phyloP scores from a whole-genome alignment of 1,140 invertebrate genomes.

The Amphibalanus amphitrite region DNA sequence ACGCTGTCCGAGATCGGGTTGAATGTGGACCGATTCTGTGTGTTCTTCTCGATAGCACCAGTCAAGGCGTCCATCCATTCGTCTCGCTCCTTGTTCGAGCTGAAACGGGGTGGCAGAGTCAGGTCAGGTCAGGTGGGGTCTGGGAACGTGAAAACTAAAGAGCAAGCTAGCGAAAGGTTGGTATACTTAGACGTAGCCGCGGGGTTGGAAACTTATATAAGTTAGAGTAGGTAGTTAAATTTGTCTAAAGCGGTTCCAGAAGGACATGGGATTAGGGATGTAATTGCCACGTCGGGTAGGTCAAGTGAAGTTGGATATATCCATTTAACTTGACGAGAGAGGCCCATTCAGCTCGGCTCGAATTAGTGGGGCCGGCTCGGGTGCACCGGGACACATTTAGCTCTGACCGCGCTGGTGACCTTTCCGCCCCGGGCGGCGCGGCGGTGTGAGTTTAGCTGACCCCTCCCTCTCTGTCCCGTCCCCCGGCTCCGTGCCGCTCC shows the following conservation, averaged over 20 bases:
- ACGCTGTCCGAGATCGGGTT: constrained; percentile 18
- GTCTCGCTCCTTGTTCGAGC: constrained; percentile 38
- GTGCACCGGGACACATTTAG: too few species aligned
- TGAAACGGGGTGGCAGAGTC: constrained; percentile 19
- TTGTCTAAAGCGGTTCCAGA: background rate
- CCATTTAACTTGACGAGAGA: background rate
- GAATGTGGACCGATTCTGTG: constrained; percentile 34
- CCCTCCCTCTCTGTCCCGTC: too few species aligned
- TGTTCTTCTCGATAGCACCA: constrained; percentile 42
- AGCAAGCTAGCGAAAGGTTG: too few species aligned
- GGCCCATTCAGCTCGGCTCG: too few species aligned
- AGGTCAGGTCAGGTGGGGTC: background rate
- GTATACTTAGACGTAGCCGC: too few species aligned
- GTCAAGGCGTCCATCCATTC: constrained; percentile 45
- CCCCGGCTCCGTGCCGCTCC: too few species aligned
- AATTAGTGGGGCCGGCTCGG: too few species aligned
- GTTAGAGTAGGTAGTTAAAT: background rate
- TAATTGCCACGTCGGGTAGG: background rate
- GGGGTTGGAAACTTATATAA: too few species aligned
- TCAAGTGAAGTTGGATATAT: background rate
- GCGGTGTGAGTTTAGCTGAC: too few species aligned
- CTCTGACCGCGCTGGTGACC: too few species aligned
- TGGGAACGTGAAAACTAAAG: too few species aligned
- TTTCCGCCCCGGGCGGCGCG: too few species aligned
- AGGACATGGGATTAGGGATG: background rate